Base-by-base conservation (phyloP, 1,140 invertebrate genomes). In the Neotoxoptera formosana region DNA sequence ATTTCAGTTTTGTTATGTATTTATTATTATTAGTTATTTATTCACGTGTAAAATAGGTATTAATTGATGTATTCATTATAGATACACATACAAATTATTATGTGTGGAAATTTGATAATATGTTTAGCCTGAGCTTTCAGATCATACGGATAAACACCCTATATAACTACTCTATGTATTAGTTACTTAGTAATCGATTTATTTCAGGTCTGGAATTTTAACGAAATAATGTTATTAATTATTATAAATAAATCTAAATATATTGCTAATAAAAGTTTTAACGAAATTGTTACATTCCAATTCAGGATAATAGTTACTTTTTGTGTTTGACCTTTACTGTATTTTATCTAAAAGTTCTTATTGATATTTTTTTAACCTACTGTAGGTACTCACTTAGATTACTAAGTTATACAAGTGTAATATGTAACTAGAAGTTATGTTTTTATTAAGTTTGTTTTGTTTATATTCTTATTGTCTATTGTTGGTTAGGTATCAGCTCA, bases 361-460 rank as follows among this genome's bases (percentile, higher is more conserved):
- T 87, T 25, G 14, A 48, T 47, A 34, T 87, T n/a, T 45, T 84
- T 84, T 45, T n/a, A 34, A 84, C 45, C 17, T 34, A 87, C 14
- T 53, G 3, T 53, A 23, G 7, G 9, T 21, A 86, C 11, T 25
- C 25, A 23, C 7, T 8, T 36, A 84, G n/a, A n/a, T 30, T 17
- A 17, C 60, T 17, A 17, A 83, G 8, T 83, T 83, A 20, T 83
- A 17, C 20, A 83, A 36, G 17, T 83, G 9, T 86, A 86, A 34
- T 86, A 48, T 21, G 20, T 88, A 34, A 51, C 30, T 51, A n/a
- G 30, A 51, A 51, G 47, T 88, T 88, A 20, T 88, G 86, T 51
- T 88, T 87, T 51, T 51, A 51, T 88, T 87, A 88, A 88, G n/a
- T 88, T 88, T 89, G 34, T 56, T 51, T 56, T 89, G n/a, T 53